These are phyloP conservation scores for Batillaria attramentaria DNA, from an alignment of 1,140 invertebrate species.

Conservation along the genomic window DNA sequence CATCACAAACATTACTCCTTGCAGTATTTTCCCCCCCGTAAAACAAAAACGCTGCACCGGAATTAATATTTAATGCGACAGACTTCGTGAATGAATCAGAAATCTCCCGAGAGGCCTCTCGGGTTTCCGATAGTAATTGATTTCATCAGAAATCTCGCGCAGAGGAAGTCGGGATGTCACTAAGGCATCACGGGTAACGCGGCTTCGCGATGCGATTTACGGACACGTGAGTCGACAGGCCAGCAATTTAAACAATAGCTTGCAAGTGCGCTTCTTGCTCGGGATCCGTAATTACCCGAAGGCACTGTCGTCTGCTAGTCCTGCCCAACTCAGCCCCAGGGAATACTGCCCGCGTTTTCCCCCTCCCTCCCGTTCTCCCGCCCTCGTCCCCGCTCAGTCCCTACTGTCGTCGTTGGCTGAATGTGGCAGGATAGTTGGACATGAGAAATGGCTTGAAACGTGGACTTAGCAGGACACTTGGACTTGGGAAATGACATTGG, in stretches of 20 bases:
- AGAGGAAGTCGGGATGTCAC: not conserved
- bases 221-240: conserved; percentile 4
- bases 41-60: no score
- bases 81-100: conserved; percentile 17
- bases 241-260: conserved; percentile 4
- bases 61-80: conserved; percentile 13
- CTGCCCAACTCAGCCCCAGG: not conserved
- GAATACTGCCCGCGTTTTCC: not conserved
- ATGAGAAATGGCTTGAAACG: no score
- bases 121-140: conserved; percentile 26
- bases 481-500: no score
- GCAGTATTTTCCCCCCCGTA: no score
- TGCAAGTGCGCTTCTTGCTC: not conserved
- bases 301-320: not conserved
- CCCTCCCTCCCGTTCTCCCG: not conserved
- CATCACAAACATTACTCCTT: no score
- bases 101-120: conserved; percentile 18
- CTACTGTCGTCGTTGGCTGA: no score
- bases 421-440: no score
- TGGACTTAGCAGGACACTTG: no score
- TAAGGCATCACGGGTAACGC: not conserved
- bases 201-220: conserved; percentile 4
- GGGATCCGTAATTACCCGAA: not conserved
- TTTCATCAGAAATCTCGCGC: no score
- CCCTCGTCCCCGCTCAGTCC: not conserved